Percentiles rank a stretch among this genome's conserved stretches.
phyloP scores from a whole-genome alignment of 2,888 invertebrate genomes.

The Cephus sareptanus region DNA sequence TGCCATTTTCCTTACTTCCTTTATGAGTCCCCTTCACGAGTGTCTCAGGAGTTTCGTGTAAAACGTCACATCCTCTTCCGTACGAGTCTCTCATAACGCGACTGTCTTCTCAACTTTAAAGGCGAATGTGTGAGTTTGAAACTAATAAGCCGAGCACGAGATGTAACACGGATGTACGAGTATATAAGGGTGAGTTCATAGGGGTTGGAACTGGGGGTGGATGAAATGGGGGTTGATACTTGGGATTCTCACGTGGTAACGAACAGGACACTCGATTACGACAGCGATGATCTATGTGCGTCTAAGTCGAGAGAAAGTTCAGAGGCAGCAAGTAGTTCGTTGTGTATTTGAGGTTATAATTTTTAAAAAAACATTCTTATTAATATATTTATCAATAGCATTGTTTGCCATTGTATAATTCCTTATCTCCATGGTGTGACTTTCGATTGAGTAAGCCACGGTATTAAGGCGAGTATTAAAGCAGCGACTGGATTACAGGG shows the following conservation, averaged over 20 bases:
- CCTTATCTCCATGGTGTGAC: neutral
- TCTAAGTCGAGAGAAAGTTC: slow-evolving; percentile 59
- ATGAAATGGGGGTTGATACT: neutral
- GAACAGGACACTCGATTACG: slow-evolving; percentile 58
- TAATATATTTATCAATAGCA: neutral
- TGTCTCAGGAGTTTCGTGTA: neutral
- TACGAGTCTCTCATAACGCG: neutral
- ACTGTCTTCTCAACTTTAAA: slow-evolving; percentile 27
- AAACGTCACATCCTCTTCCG: neutral
- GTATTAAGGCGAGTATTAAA: slow-evolving; percentile 2
- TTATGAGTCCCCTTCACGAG: neutral
- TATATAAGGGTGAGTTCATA: slow-evolving; percentile 6
- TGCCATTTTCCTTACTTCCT: neutral
- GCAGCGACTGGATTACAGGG: slow-evolving; percentile 7
- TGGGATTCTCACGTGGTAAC: slow-evolving; percentile 36
- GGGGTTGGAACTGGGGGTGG: neutral
- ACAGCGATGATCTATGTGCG: slow-evolving; percentile 52
- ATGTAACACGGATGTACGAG: slow-evolving; percentile 35
- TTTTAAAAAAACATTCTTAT: neutral
- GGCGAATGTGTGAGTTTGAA: slow-evolving; percentile 54
- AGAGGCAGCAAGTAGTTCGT: slow-evolving; percentile 25
- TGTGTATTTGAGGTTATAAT: no score
- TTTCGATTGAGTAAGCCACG: neutral
- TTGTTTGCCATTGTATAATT: neutral
- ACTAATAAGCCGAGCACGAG: slow-evolving; percentile 57